Evolutionary conservation across 2,113 vertebrate species (phyloP).

Genomic region (Gobiocypris rarus): DNA sequence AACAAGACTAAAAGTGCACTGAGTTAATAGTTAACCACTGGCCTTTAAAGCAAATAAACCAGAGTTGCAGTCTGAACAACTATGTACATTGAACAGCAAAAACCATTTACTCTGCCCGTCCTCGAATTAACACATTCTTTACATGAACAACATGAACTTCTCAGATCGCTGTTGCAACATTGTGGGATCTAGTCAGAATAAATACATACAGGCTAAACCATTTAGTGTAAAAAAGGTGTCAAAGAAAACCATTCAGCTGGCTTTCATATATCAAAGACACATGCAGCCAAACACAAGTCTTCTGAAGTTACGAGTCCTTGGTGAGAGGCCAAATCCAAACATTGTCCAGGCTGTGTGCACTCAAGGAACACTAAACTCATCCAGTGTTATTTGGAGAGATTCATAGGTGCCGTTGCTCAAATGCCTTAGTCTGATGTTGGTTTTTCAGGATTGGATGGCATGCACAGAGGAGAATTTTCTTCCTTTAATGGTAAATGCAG

Average conservation of each 20-base stretch:
- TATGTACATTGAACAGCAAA: neutral
- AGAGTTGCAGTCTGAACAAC: neutral
- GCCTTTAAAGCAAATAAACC: neutral
- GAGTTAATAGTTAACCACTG: too few species aligned
- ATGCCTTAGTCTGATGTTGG: neutral
- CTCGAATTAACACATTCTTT: neutral
- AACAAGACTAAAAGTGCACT: too few species aligned
- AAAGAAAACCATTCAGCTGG: neutral
- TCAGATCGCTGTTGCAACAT: neutral
- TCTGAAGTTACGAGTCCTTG: neutral
- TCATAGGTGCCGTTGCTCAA: neutral
- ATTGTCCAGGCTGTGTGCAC: neutral
- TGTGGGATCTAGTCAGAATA: neutral
- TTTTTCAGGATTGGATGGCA: neutral
- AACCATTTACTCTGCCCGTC: neutral
- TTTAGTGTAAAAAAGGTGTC: neutral
- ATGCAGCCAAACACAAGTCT: neutral
- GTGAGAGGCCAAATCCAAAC: neutral
- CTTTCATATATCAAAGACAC: constrained; percentile 7
- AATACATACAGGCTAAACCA: neutral
- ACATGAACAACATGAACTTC: neutral
- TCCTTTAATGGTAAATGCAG: constrained; percentile 22
- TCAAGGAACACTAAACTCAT: constrained; percentile 18
- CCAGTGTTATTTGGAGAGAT: constrained; percentile 11
- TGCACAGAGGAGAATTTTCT: constrained; percentile 11